Evolutionary conservation across 2,888 invertebrate genomes (phyloP), one percentile per base, ranked within the genome.

Genomic region (Diplolepis rosae): DNA sequence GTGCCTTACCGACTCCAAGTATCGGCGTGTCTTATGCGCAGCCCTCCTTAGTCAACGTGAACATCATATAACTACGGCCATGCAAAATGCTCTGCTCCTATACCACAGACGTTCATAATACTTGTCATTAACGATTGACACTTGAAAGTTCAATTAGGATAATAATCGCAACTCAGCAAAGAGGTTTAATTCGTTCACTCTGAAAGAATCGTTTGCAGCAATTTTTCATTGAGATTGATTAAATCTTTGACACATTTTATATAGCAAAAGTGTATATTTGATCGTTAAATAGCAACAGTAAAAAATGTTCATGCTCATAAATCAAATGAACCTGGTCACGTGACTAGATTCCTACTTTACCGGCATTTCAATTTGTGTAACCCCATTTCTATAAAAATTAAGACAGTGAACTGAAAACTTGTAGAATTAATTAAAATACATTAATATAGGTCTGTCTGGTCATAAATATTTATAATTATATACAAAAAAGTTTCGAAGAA

Each of bases 1-100:
- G n/a, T 74, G 15, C 54, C 27, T 28, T 56, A 56, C 56, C 56
- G 73, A 73, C 70, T 50, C 7, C 35, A 51, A 66, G 50, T 35
- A 70, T 61, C 68, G 66, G 70, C 67, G 51, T 70, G 68, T 72
- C 65, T 54, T 61, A 54, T 72, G 65, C 69, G 70, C 73, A 73
- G 72, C 73, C 74, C 77, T 74, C 69, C 73, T 71, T 74, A 72
- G 72, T 76, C 76, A 61, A 61, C 61, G 32, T 56, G 32, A 35
- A 22, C 22, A 22, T 32, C 22, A 32, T 30, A 15, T 30, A 71
- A 67, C 74, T 75, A 78, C 77, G 79, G 78, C 79, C 77, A 77
- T 72, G 79, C 79, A 77, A 79, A 78, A 75, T 66, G 73, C 73
- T 76, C 73, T 74, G 74, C 78, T 78, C 78, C 76, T 76, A n/a